Percentiles rank a stretch among this genome's conserved stretches.
These are phyloP conservation scores for Acronicta leporina DNA, from an alignment of 2,888 invertebrate genomes.

Conservation along the genomic window DNA sequence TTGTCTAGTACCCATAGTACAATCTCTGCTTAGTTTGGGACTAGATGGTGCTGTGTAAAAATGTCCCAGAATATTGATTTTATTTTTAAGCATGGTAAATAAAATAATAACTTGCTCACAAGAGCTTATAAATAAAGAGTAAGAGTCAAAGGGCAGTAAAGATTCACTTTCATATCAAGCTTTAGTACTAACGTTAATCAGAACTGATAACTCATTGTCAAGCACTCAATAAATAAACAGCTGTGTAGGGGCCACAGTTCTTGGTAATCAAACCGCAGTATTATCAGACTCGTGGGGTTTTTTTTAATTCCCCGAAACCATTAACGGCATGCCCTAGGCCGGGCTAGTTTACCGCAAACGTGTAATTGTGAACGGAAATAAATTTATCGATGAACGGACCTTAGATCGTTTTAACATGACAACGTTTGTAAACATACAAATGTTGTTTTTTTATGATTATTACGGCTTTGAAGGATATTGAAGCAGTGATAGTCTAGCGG, in stretches of 20 bases:
- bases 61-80: too few relatives aligned
- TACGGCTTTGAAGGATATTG: too few relatives aligned
- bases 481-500: too few relatives aligned
- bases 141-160: constrained; percentile 54
- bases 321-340: constrained; percentile 51
- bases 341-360: constrained; percentile 35
- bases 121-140: background rate
- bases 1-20: too few relatives aligned
- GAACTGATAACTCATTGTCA: constrained; percentile 70
- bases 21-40: too few relatives aligned
- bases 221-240: constrained; percentile 69
- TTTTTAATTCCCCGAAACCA: constrained; percentile 64
- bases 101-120: too few relatives aligned
- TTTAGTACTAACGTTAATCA: constrained; percentile 65
- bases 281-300: constrained; percentile 59
- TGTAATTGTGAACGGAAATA: constrained; percentile 46
- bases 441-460: constrained; percentile 10
- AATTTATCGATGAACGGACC: constrained; percentile 36
- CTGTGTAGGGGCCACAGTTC: constrained; percentile 56
- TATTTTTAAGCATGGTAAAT: too few relatives aligned
- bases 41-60: too few relatives aligned
- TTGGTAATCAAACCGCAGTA: constrained; percentile 66
- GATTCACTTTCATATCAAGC: constrained; percentile 58
- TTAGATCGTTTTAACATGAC: constrained; percentile 21
- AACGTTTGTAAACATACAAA: constrained; percentile 11